A percentile compares a stretch with the other conserved stretches of the same genome.
Conservation (phyloP, 2,888 invertebrate genomes). For the Octonoba sinensis region DNA sequence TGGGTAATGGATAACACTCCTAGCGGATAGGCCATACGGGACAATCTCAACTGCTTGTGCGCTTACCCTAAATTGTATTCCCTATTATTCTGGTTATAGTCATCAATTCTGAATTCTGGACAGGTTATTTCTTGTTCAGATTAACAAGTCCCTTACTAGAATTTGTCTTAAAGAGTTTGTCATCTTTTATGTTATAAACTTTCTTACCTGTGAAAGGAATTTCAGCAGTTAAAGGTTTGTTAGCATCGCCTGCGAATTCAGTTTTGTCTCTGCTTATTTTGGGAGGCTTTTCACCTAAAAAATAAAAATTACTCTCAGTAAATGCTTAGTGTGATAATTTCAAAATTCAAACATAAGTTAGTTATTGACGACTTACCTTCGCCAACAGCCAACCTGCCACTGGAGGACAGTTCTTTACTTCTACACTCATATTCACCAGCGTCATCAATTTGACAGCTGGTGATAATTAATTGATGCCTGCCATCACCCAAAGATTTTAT, state of each 20-base stretch:
- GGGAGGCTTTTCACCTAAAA: conserved; percentile 87
- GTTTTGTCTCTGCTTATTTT: conserved; percentile 86
- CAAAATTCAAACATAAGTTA: not conserved
- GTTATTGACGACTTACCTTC: conserved; percentile 72
- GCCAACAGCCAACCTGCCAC: conserved; percentile 86
- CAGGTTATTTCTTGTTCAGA: not conserved
- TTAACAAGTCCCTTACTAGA: no score
- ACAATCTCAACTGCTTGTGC: no score
- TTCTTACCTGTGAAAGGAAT: conserved; percentile 84
- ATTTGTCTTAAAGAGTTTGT: no score
- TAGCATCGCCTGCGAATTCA: conserved; percentile 90
- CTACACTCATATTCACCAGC: conserved; percentile 89
- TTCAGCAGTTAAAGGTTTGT: conserved; percentile 89
- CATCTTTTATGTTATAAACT: not conserved
- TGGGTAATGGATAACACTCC: no score
- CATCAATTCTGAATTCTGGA: not conserved
- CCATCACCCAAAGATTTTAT: conserved; percentile 93
- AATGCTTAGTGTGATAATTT: no score
- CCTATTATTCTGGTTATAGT: not conserved
- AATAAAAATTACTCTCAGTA: not conserved
- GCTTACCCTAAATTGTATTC: no score
- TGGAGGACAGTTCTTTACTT: conserved; percentile 84
- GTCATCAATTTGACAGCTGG: conserved; percentile 83
- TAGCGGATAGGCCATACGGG: no score
- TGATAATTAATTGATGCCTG: conserved; percentile 92